Base-by-base conservation (phyloP, 2,888 invertebrate species). In the Xestia ashworthii region DNA sequence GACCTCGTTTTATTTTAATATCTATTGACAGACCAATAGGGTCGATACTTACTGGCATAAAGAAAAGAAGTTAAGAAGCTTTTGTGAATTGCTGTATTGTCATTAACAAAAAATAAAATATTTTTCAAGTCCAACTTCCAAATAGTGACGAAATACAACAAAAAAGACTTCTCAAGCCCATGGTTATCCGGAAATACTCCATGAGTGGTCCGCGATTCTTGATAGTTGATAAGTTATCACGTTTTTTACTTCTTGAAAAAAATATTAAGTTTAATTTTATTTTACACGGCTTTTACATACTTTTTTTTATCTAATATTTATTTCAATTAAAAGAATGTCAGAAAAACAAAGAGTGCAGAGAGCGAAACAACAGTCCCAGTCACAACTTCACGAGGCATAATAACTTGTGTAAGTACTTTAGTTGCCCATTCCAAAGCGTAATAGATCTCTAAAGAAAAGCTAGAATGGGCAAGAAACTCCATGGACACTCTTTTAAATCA, bases 1-100 rank as follows among this genome's bases (percentile, higher is more conserved):
- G 19, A 32, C 53, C n/a, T 66, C 25, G 25, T 60, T 66, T 76
- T 60, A 58, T 44, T 68, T 19, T 3, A 55, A 64, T 19, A 32
- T 32, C 14, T 46, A 62, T 38, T 53, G 19, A 19, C 1, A 14
- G 12, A 46, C 3, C 14, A 38, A 32, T 16, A 25, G 14, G 19
- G 8, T 53, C 32, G 77, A 62, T 68, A 44, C 5, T 22, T 22
- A 46, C 6, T 64, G 5, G 19, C 6, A 9, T 25, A 8, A 73
- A 41, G 5, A 25, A 41, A n/a, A 25, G 14, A 25, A 38, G 19
- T 48, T 46, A n/a, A 9, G 32, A 22, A 41, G 19, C 9, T 44
- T 5, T 74, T 60, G 60, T 25, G 6, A 73, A 38, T 38, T 58
- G 14, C 6, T 38, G 12, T 14, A 46, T 32, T 67, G 41, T 6